These are phyloP conservation scores for Drosophila lowei DNA, from an alignment of 1,140 invertebrate species.

Conservation along the genomic window DNA sequence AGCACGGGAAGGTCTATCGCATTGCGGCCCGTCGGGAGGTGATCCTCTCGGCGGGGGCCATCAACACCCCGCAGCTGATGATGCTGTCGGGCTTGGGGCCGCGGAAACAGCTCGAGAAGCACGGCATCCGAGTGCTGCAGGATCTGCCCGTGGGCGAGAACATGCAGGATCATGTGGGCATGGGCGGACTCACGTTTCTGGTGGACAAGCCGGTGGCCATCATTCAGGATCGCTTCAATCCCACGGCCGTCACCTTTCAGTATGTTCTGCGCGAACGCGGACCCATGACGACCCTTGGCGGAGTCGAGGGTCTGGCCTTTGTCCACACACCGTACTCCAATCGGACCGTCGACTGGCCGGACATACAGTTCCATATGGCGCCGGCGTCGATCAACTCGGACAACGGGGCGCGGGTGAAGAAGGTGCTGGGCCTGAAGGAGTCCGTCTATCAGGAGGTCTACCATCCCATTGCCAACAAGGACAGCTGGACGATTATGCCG, in stretches of 20 bases:
- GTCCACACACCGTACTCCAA: constrained; percentile 93
- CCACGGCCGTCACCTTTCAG: constrained; percentile 90
- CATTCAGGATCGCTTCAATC: constrained; percentile 88
- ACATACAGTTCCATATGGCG: constrained; percentile 94
- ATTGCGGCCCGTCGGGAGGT: constrained; percentile 90
- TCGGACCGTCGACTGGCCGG: constrained; percentile 88
- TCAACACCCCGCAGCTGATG: constrained; percentile 91
- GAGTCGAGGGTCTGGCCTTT: constrained; percentile 93
- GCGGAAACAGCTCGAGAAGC: constrained; percentile 87
- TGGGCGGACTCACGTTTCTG: constrained; percentile 91
- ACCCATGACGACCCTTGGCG: constrained; percentile 92
- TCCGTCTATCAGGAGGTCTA: constrained; percentile 91
- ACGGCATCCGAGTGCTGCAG: constrained; percentile 89
- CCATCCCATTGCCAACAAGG: constrained; percentile 89
- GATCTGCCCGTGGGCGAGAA: constrained; percentile 91
- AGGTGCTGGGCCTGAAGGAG: constrained; percentile 92
- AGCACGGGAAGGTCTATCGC: constrained; percentile 87
- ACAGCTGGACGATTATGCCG: constrained; percentile 93
- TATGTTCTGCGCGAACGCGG: constrained; percentile 90
- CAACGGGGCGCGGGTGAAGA: constrained; percentile 88
- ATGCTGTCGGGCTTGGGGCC: constrained; percentile 96
- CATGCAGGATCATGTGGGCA: constrained; percentile 92
- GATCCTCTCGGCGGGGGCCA: constrained; percentile 90
- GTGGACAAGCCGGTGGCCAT: constrained; percentile 91
- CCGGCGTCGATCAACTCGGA: constrained; percentile 93